Evolutionary conservation across 2,113 vertebrate species (phyloP).

Genomic region (Sturnus vulgaris): DNA sequence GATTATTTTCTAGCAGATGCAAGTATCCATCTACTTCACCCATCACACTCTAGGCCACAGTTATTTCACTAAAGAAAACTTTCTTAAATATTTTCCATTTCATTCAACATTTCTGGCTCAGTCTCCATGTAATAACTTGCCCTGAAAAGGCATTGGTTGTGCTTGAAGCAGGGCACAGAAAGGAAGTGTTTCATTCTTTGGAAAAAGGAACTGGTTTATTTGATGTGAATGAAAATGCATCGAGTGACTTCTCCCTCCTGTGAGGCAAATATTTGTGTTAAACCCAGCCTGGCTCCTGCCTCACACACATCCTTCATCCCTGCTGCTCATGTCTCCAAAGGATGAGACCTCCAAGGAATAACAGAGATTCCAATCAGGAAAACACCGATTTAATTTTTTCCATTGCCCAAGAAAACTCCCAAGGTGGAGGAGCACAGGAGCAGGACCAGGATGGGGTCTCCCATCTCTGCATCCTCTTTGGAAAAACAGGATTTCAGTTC

Average conservation of each 20-base stretch:
- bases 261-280: not conserved
- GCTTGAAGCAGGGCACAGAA: not conserved
- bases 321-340: not conserved
- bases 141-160: not conserved
- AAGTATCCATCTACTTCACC: not conserved
- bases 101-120: not conserved
- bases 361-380: not conserved
- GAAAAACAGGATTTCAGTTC: not conserved
- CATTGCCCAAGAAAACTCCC: not conserved
- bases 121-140: not conserved
- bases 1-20: not conserved
- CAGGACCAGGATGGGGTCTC: not conserved
- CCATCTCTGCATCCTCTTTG: not conserved
- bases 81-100: conserved; percentile 16
- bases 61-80: not conserved
- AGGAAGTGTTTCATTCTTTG: not conserved
- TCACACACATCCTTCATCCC: not conserved
- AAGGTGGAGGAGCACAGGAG: not conserved
- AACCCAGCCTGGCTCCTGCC: not conserved
- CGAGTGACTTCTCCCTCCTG: not conserved
- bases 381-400: not conserved
- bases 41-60: not conserved
- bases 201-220: not conserved
- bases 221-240: not conserved
- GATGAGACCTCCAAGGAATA: not conserved